Conservation (phyloP, 2,888 invertebrate species). For the Morinoia aosen region DNA sequence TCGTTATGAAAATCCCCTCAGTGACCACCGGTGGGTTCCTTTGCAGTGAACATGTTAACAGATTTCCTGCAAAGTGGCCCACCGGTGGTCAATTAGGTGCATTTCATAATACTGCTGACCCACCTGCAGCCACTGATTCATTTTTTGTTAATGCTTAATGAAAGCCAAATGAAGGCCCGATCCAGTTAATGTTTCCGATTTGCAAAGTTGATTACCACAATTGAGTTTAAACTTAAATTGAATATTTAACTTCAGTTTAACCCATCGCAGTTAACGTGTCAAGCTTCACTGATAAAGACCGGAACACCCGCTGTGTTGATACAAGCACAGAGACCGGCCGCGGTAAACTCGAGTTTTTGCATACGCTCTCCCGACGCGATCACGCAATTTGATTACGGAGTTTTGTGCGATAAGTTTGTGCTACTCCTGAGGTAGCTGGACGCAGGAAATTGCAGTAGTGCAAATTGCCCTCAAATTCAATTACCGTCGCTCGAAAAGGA, state of each 20-base stretch:
- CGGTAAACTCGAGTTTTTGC: background rate
- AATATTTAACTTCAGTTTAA: too few species aligned
- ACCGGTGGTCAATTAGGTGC: too few species aligned
- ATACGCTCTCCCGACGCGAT: background rate
- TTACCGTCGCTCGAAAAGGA: background rate
- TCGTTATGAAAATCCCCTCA: too few species aligned
- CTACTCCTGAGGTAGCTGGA: background rate
- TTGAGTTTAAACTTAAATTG: too few species aligned
- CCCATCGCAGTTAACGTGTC: background rate
- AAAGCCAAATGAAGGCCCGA: too few species aligned
- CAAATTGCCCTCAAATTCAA: slow-evolving; percentile 1
- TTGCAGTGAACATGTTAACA: too few species aligned
- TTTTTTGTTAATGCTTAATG: background rate
- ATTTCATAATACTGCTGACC: too few species aligned
- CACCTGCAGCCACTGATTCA: too few species aligned
- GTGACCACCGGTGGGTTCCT: too few species aligned
- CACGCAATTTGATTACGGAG: background rate
- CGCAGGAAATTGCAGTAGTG: background rate
- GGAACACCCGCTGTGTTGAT: background rate
- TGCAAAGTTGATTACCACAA: too few species aligned
- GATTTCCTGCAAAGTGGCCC: too few species aligned
- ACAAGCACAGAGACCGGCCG: background rate
- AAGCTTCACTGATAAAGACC: background rate
- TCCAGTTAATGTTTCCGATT: too few species aligned
- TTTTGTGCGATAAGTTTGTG: background rate